A percentile compares a stretch with the other conserved stretches of the same genome.
Evolutionary conservation across 1,140 invertebrate genomes (phyloP).

Genomic region (Meloidogyne hapla): DNA sequence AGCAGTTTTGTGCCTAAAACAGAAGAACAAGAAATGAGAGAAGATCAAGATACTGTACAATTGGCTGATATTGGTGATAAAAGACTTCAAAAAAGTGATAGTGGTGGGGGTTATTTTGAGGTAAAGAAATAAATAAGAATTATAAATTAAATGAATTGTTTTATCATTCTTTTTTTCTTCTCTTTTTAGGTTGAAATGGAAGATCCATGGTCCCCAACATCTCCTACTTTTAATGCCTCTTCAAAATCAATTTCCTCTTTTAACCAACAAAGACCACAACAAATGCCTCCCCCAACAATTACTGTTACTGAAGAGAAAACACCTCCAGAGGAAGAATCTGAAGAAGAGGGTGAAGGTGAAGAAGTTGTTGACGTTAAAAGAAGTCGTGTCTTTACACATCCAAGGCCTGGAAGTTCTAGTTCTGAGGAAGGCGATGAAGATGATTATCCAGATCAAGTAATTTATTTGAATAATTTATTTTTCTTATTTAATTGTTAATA

Average conservation of each 20-base stretch:
- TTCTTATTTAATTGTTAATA: too few relatives aligned
- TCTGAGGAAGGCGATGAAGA: slow-evolving; percentile 50
- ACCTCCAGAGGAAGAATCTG: slow-evolving; percentile 41
- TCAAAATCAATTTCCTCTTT: slow-evolving; percentile 2
- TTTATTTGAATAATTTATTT: not conserved
- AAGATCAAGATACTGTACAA: not conserved
- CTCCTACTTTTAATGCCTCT: not conserved
- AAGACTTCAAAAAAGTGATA: slow-evolving; percentile 1
- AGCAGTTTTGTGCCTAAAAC: slow-evolving; percentile 6
- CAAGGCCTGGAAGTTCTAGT: slow-evolving; percentile 30
- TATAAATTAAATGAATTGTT: too few relatives aligned
- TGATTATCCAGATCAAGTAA: slow-evolving; percentile 61
- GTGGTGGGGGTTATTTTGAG: slow-evolving; percentile 5
- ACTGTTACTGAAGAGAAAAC: slow-evolving; percentile 32
- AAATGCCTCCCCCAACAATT: slow-evolving; percentile 33
- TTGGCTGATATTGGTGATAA: not conserved
- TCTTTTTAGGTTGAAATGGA: slow-evolving; percentile 52
- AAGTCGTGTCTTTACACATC: slow-evolving; percentile 8
- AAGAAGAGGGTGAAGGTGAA: slow-evolving; percentile 42
- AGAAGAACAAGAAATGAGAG: not conserved
- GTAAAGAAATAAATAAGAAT: too few relatives aligned
- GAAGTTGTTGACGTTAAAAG: slow-evolving; percentile 12
- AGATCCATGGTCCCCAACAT: slow-evolving; percentile 50
- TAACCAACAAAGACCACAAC: slow-evolving; percentile 23
- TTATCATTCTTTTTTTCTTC: too few relatives aligned